Percentiles rank a stretch among this genome's conserved stretches.
phyloP scores from a whole-genome alignment of 2,797 vertebrate species.

The Fistularia tabacaria region DNA sequence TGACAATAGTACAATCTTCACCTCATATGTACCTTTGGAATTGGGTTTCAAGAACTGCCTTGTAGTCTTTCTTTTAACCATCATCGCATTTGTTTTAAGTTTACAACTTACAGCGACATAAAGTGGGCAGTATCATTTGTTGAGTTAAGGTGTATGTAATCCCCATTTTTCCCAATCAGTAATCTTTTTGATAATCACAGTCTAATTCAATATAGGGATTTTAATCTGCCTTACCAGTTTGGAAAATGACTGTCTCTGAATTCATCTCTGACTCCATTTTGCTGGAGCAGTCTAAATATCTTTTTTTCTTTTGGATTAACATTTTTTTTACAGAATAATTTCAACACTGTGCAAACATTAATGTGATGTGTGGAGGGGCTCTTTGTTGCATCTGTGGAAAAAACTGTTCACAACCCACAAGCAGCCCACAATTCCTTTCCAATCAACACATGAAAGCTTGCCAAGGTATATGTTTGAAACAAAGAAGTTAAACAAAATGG shows the following conservation, averaged over 20 bases:
- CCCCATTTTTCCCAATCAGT: conserved; percentile 27
- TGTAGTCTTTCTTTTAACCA: conserved; percentile 27
- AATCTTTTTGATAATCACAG: conserved; percentile 16
- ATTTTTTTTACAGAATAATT: conserved; percentile 44
- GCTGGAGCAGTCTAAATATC: conserved; percentile 11
- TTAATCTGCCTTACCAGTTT: conserved; percentile 39
- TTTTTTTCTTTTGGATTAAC: conserved; percentile 45
- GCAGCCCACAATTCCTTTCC: conserved; percentile 46
- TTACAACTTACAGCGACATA: conserved; percentile 17
- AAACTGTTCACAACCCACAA: conserved; percentile 41
- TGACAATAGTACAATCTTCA: conserved; percentile 13
- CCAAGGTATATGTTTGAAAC: conserved; percentile 51
- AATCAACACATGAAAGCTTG: conserved; percentile 52
- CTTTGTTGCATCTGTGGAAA: conserved; percentile 51
- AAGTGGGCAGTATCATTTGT: conserved; percentile 40
- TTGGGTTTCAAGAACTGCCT: conserved; percentile 10
- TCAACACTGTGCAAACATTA: conserved; percentile 47
- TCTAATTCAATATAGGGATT: conserved; percentile 26
- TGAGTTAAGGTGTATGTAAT: conserved; percentile 23
- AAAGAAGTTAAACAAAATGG: conserved; percentile 39
- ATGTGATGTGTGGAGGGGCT: conserved; percentile 32
- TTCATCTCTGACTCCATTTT: conserved; percentile 19
- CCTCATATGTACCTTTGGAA: background rate
- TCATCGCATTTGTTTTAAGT: conserved; percentile 6
- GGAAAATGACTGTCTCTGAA: conserved; percentile 22